Evolutionary conservation across 2,888 invertebrate species (phyloP).

Genomic region (Agonum fuliginosum): DNA sequence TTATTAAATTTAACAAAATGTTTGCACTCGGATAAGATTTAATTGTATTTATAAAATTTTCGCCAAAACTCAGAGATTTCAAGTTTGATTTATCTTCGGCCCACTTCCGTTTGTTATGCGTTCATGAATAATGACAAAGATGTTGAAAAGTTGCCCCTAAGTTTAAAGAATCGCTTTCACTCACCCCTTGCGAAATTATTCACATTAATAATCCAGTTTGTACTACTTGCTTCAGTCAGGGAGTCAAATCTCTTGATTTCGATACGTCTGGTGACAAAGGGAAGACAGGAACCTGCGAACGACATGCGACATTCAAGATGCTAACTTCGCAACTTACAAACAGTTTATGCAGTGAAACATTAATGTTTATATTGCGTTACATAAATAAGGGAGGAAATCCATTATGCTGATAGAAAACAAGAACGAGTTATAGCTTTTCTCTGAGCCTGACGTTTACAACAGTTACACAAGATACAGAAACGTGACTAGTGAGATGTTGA

Average conservation of each 20-base stretch:
- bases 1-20: background rate
- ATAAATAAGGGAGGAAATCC: slow-evolving; percentile 15
- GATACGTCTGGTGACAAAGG: slow-evolving; percentile 9
- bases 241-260: slow-evolving; percentile 3
- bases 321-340: slow-evolving; percentile 5
- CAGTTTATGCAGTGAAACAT: slow-evolving; percentile 35
- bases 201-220: slow-evolving; percentile 54
- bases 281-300: background rate
- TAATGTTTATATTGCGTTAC: slow-evolving; percentile 38
- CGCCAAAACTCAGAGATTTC: slow-evolving; percentile 3
- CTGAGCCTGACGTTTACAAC: slow-evolving; percentile 11
- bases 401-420: slow-evolving; percentile 37
- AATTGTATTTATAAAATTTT: no score
- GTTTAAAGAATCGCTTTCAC: slow-evolving; percentile 47
- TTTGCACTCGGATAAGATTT: background rate
- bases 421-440: slow-evolving; percentile 13
- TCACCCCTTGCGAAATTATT: slow-evolving; percentile 50
- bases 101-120: slow-evolving; percentile 46
- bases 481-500: slow-evolving; percentile 14
- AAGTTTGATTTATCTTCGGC: slow-evolving; percentile 43
- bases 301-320: background rate
- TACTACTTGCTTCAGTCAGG: background rate
- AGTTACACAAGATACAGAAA: background rate
- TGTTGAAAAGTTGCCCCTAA: slow-evolving; percentile 52
- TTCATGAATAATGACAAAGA: slow-evolving; percentile 53